These are phyloP conservation scores for Sipha flava DNA, from an alignment of 1,140 invertebrate genomes.

Conservation along the genomic window DNA sequence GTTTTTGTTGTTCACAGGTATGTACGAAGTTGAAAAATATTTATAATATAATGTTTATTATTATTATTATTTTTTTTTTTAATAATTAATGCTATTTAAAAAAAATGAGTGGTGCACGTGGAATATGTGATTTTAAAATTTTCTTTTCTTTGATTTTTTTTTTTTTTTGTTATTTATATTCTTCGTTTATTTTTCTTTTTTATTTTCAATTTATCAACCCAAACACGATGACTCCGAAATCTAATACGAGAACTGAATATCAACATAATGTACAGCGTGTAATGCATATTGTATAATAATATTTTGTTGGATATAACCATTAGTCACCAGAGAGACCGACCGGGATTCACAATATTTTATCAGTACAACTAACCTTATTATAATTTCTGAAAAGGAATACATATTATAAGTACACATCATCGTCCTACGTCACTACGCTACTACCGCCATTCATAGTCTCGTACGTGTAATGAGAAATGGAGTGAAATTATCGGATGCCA, in stretches of 20 bases:
- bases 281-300: too few species aligned
- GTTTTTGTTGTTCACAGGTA: slow-evolving; percentile 39
- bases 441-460: neutral
- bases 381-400: neutral
- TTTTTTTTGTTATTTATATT: too few species aligned
- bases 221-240: neutral
- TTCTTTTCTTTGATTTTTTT: neutral
- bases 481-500: neutral
- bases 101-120: slow-evolving; percentile 14
- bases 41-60: neutral
- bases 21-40: neutral
- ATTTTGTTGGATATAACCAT: neutral
- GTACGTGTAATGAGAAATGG: neutral
- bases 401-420: neutral
- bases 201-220: neutral
- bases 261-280: neutral
- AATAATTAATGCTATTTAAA: neutral
- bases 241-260: neutral
- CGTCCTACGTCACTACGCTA: too few species aligned
- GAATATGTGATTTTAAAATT: neutral
- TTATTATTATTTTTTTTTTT: neutral
- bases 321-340: neutral
- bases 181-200: neutral
- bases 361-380: neutral
- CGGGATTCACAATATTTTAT: neutral